Evolutionary conservation across 2,888 invertebrate species (phyloP).

Genomic region (Drosophila ochracea): DNA sequence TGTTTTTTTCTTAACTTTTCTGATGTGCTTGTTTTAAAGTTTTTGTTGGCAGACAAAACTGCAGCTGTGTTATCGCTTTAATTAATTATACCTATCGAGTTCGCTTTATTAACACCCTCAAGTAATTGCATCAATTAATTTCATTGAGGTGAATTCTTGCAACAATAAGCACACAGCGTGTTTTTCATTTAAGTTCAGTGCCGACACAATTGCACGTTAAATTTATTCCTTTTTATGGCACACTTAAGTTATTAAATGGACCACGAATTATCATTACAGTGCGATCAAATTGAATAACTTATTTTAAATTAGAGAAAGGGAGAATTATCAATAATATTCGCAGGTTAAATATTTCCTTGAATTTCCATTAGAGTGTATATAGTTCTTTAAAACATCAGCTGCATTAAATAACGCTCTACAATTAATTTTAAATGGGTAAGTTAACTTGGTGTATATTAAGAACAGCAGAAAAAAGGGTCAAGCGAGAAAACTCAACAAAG

Average conservation of each 20-base stretch:
- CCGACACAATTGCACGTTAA: neutral
- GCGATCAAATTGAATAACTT: too few species aligned
- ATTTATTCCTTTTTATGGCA: neutral
- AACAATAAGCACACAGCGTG: too few species aligned
- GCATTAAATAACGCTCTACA: neutral
- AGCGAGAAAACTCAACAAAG: neutral
- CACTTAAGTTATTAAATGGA: neutral
- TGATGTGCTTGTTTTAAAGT: neutral
- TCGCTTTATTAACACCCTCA: neutral
- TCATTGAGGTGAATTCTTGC: neutral
- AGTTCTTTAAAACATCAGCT: neutral
- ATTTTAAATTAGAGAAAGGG: neutral
- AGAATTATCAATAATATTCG: neutral
- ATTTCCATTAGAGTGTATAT: too few species aligned
- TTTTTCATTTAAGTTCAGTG: neutral
- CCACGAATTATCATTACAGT: too few species aligned
- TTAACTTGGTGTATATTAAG: neutral
- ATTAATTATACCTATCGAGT: neutral
- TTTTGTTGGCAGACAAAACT: neutral
- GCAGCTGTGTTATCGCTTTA: neutral
- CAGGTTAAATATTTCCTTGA: too few species aligned
- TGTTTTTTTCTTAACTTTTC: neutral
- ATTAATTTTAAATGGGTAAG: neutral
- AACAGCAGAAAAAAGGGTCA: slow-evolving; percentile 1
- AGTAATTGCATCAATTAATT: slow-evolving; percentile 1